Evolutionary conservation across 2,113 vertebrate genomes (phyloP), one percentile per base, ranked within the genome.

Genomic region (Anhinga anhinga): DNA sequence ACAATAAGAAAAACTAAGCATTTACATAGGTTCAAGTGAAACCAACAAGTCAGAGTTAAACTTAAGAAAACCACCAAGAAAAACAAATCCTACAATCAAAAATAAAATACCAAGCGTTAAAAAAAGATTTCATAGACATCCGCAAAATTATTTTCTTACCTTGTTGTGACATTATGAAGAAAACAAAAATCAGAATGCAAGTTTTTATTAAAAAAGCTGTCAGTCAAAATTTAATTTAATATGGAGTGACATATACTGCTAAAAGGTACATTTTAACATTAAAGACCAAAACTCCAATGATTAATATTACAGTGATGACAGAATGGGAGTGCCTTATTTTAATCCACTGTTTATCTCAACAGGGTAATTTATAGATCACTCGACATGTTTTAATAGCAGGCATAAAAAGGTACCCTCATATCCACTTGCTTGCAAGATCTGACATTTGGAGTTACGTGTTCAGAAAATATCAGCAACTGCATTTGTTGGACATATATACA

Each of bases 281-380:
- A 98, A 97, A 98, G 98, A 97, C 96, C 98, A 96, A 97, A 98
- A 98, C 95, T 97, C 96, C 91, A 94, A 70, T 96, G 97, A 98
- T 97, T 98, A 98, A 98, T 98, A 98, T 98, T 98, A 96, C 25
- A 72, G 98, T 88, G 98, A 98, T 98, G 98, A 99, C 98, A 98
- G 98, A 97, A 97, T 91, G 94, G 97, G 96, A 98, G 97, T 97
- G 96, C 95, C 97, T 98, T 97, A 97, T 98, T 98, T 98, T 98
- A 98, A 98, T 98, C 98, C 98, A 96, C 96, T 98, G 98, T 98
- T 98, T 98, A 98, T 98, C 98, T 98, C 95, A 97, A 97, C 92
- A 92, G 93, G 73, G 97, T 98, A 98, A 98, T 99, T 98, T 98
- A 97, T 98, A 97, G 98, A 98, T 98, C 98, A 98, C 98, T 98